These are phyloP conservation scores for Agrochola litura DNA, from an alignment of 2,888 invertebrate genomes.

Conservation along the genomic window DNA sequence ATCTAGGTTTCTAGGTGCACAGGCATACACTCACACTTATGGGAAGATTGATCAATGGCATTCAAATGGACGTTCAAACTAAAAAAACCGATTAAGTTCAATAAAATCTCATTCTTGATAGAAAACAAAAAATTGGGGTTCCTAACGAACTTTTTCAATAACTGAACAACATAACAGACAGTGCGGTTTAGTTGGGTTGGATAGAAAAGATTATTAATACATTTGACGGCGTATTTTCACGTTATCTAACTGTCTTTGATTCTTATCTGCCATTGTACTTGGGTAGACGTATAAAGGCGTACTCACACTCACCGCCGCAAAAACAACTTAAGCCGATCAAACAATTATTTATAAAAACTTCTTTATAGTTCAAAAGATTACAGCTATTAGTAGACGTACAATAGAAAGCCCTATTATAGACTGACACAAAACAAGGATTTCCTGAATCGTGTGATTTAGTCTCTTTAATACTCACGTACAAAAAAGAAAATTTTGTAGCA, in stretches of 20 bases:
- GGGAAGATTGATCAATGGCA: constrained; percentile 37
- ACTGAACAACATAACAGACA: background rate
- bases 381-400: background rate
- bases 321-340: constrained; percentile 12
- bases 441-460: background rate
- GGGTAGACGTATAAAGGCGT: background rate
- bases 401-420: background rate
- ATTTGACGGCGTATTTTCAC: constrained; percentile 6
- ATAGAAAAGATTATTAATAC: background rate
- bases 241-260: constrained; percentile 11
- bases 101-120: constrained; percentile 3
- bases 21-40: constrained; percentile 9
- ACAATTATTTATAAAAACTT: background rate
- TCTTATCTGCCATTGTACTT: constrained; percentile 40
- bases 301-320: background rate
- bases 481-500: background rate
- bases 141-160: background rate
- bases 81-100: background rate
- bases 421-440: background rate
- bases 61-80: background rate
- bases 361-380: background rate
- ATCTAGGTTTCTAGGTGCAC: background rate
- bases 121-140: background rate
- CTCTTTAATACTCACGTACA: background rate
- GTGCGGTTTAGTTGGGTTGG: background rate